Percentiles rank a stretch among this genome's conserved stretches.
phyloP scores from a whole-genome alignment of 2,113 vertebrate genomes.

The Panurus biarmicus region DNA sequence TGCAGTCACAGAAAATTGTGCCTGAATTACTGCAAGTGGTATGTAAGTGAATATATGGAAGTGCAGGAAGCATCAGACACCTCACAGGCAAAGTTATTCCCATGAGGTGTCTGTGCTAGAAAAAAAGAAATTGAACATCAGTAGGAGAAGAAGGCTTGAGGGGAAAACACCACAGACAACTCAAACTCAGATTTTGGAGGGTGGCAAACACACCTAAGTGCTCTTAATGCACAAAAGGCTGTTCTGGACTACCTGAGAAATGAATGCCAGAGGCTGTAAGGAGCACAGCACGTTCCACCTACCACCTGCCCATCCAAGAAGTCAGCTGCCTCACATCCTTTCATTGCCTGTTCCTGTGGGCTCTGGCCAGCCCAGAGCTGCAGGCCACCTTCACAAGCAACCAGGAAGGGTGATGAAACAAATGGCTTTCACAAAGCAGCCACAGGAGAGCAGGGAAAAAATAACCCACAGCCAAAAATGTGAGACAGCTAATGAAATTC shows the following conservation, averaged over 20 bases:
- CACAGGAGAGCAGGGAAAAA: neutral
- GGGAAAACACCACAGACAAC: neutral
- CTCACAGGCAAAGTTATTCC: neutral
- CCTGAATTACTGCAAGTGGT: neutral
- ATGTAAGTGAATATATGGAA: neutral
- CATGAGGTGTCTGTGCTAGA: too few species aligned
- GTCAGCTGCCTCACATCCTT: neutral
- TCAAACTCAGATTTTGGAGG: neutral
- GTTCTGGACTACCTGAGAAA: neutral
- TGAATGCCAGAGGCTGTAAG: neutral
- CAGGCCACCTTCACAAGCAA: neutral
- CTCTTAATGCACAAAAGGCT: neutral
- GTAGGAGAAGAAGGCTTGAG: neutral
- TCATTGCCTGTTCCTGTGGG: neutral
- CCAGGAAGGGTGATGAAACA: neutral
- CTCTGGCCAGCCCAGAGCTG: neutral
- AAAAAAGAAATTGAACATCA: neutral
- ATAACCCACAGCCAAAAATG: neutral
- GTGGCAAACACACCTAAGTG: neutral
- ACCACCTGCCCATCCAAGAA: neutral
- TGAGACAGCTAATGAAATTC: neutral
- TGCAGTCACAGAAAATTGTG: neutral
- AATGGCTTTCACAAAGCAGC: neutral
- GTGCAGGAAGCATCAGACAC: neutral
- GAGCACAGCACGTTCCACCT: neutral